Conservation (phyloP, 2,113 vertebrate genomes). For the Ceyx melanurus region DNA sequence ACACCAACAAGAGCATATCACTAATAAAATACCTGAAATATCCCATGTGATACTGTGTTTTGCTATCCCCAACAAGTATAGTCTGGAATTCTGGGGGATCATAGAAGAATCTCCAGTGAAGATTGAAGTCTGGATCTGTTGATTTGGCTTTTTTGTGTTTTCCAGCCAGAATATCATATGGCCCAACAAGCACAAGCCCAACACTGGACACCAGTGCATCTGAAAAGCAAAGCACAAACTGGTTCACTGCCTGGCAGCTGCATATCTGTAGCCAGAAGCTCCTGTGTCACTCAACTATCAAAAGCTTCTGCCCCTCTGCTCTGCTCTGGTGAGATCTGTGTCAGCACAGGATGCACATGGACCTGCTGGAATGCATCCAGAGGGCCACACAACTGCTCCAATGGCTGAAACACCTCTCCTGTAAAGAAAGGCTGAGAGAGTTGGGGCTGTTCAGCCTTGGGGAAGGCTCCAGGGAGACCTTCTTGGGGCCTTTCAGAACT, state of each 20-base stretch:
- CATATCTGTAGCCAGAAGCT: not conserved
- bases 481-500: not conserved
- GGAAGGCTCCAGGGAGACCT: not conserved
- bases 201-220: constrained; percentile 83
- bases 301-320: not conserved
- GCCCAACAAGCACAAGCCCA: constrained; percentile 90
- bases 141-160: constrained; percentile 80
- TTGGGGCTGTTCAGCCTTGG: not conserved
- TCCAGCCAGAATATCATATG: constrained; percentile 91
- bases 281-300: not conserved
- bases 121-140: constrained; percentile 81
- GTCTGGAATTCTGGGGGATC: constrained; percentile 98
- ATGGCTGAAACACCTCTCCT: not conserved
- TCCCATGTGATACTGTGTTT: constrained; percentile 91
- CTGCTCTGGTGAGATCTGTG: fast-evolving
- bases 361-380: not conserved
- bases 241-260: not conserved
- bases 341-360: not conserved
- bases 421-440: not conserved
- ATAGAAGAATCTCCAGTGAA: constrained; percentile 96
- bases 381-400: not conserved
- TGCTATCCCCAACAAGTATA: constrained; percentile 81
- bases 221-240: constrained; percentile 50
- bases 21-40: constrained; percentile 88
- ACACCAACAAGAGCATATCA: not conserved